Base-by-base conservation (phyloP, 2,797 vertebrate genomes). In the Muscicapa comitata region DNA sequence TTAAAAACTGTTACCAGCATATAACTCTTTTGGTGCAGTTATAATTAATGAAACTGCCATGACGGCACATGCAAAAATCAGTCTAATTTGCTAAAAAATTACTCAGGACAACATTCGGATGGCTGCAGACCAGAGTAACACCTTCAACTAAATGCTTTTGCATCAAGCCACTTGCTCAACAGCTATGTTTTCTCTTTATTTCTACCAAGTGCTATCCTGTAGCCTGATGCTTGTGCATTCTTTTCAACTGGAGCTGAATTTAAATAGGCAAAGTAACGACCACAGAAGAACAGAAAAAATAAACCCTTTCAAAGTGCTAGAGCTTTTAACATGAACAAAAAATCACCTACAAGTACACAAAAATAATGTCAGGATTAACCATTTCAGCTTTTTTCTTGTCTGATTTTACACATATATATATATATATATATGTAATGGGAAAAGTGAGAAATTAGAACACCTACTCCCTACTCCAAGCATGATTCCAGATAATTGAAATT, bases 1-100 rank as follows among this genome's bases (percentile, higher is more conserved):
- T 51, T 54, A 3, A 75, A 62, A 92, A 55, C 18, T 26, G 37
- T 25, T 79, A 58, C 20, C 45, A 53, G 53, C 7, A 73, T 73
- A 84, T 31, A 92, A 47, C 11, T 54, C 62, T 42, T 86, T 48
- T 51, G 55, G 37, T 45, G 55, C 17, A 90, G 71, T 89, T 94
- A 84, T 82, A 87, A 93, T 68, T 71, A 89, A 95, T 40, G 54
- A 51, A 91, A 81, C 47, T 96, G 90, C 66, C 43, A 75, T 29
- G 55, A 94, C 14, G 11, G 87, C 31, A 86, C 76, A 91, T 28
- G 35, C 54, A 91, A 95, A 94, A 90, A 47, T 5, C 48, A 53
- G 11, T 40, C 45, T 66, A 72, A 68, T 86, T 90, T 91, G 76
- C 31, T 90, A 8, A 86, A 88, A 68, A 91, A 70, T 71, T 75